phyloP scores from a whole-genome alignment of 2,888 invertebrate genomes.

The Sphaerophoria rueppellii region DNA sequence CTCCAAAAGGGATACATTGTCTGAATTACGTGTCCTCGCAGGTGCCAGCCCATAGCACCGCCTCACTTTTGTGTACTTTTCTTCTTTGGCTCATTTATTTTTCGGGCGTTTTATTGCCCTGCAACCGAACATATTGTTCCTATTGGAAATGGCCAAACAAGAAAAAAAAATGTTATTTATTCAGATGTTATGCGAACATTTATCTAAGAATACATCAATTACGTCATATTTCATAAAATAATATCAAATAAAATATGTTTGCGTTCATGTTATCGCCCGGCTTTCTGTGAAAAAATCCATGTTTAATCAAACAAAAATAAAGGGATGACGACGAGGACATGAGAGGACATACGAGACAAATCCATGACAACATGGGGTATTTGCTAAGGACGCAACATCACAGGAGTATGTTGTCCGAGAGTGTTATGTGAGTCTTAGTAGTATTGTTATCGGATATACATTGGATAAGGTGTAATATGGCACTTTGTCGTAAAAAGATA shows the following conservation, averaged over 20 bases:
- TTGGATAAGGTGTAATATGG: slow-evolving; percentile 23
- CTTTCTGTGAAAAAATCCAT: not conserved
- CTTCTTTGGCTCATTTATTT: slow-evolving; percentile 48
- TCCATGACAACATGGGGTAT: not conserved
- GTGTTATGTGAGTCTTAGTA: not conserved
- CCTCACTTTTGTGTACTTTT: slow-evolving; percentile 16
- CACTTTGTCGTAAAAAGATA: slow-evolving; percentile 63
- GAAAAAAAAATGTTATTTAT: slow-evolving; percentile 26
- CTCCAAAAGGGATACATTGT: not conserved
- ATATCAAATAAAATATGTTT: slow-evolving; percentile 47
- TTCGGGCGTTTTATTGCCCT: slow-evolving; percentile 53
- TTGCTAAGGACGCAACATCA: not conserved
- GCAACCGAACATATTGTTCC: slow-evolving; percentile 36
- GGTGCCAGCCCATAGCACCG: slow-evolving; percentile 15
- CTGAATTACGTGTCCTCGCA: not conserved
- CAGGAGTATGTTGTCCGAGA: not conserved
- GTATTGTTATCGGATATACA: slow-evolving; percentile 55
- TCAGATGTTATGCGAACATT: slow-evolving; percentile 22
- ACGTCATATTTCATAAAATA: slow-evolving; percentile 62
- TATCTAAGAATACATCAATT: slow-evolving; percentile 51
- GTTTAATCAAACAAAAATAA: slow-evolving; percentile 7
- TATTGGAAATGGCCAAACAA: slow-evolving; percentile 56
- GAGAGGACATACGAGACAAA: not conserved
- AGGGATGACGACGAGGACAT: not conserved
- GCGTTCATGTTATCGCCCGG: not conserved